Base-by-base conservation (phyloP, 2,888 invertebrate species). In the Drosophila macrospina region DNA sequence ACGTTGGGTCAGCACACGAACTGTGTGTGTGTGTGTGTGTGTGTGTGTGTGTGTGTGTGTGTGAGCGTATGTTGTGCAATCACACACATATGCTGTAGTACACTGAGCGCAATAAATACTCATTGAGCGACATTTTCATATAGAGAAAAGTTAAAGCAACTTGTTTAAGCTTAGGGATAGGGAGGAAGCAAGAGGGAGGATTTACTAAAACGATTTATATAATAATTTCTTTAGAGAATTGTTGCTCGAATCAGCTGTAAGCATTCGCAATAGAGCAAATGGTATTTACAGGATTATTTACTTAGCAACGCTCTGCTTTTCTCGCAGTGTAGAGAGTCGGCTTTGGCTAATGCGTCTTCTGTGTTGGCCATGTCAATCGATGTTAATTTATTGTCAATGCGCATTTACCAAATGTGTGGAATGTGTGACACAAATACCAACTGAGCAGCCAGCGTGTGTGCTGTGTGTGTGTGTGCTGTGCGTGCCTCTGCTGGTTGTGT, bases 301-400 rank as follows among this genome's bases (percentile, higher is more conserved):
- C 28, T 10, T 7, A 1, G 32, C 20, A 24, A 2, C n/a, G 2
- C 15, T 4, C 0, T 8, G 8, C n/a, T 28, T 74, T 76, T 76
- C 24, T 37, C n/a, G 11, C 26, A 51, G 78, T 72, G 75, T 51
- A 63, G 10, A 4, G 0, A 13, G 37, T 26, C 11, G 42, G 62
- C 50, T 57, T n/a, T 36, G 54, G 55, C 64, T 73, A 78, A 74
- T 77, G 78, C 70, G 37, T 64, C 61, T 45, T 15, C 32, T 16
- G 45, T 77, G 63, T 37, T 68, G 39, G 52, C 56, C 67, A 69
- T 66, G 83, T 74, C 88, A 85, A 86, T 85, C 86, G 85, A 77
- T 88, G 85, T 84, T 88, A 88, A 85, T 88, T 84, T 85, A 85
- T 88, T 88, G 80, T 80, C 84, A 88, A 86, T 78, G 80, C 83